Evolutionary conservation across 2,113 vertebrate genomes (phyloP), one percentile per base, ranked within the genome.

Genomic region (Camelus dromedarius): DNA sequence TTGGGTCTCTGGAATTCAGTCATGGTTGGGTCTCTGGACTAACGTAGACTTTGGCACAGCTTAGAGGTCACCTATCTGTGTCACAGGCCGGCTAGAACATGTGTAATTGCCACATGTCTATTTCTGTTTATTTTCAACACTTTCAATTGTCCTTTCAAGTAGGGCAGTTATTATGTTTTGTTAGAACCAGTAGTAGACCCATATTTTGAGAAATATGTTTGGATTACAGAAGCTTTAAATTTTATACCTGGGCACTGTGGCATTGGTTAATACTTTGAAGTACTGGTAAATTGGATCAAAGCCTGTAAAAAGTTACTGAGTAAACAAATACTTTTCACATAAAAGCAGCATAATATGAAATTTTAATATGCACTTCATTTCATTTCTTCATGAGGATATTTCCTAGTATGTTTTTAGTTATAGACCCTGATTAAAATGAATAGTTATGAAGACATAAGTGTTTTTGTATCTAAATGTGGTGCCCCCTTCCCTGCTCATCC

Each of bases 201-300:
- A 81, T 72, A 20, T 91, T 89, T 91, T 22, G 6, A 73, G 10
- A 96, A 89, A 87, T 66, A 35, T n/a, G 8, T 86, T 89, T 92
- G 30, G 30, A 92, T 89, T 96, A 79, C 28, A 54, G 75, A 87
- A 83, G 35, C n/a, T 28, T 86, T 80, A 46, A 66, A 80, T 90
- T 93, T 96, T 35, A 62, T 85, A 85, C 5, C 13, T 79, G 42
- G 30, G 48, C 89, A 9, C 73, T 48, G 73, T 26, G 62, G 9
- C 32, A 32, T 20, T 54, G 58, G 52, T 13, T 30, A 50, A 5
- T 91, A 64, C 50, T 92, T 93, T 90, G 28, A 72, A 48, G 7
- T 81, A 30, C 38, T 87, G 77, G 81, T 77, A 70, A 69, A 85
- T 89, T 77, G 60, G 26, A 89, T 92, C 62, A 94, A 96, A 66